Evolutionary conservation across 2,888 invertebrate genomes (phyloP).

Genomic region (Amblyjoppa fuscipennis): DNA sequence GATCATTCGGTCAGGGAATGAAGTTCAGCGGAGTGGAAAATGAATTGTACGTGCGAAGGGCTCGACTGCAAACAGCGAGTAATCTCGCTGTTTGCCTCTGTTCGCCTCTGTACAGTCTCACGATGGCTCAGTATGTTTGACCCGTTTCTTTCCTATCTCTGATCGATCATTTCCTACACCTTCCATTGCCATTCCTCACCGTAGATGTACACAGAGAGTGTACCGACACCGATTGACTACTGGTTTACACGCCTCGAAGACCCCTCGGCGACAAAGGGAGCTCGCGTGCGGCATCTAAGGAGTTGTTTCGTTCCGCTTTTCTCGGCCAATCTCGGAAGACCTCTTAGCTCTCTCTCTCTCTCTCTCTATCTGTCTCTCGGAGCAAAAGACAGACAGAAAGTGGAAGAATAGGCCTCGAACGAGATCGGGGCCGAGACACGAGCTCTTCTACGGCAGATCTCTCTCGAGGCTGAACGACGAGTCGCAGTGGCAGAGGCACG

Average conservation of each 20-base stretch:
- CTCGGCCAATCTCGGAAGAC: slow-evolving; percentile 42
- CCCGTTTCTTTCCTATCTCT: neutral
- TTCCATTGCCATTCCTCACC: neutral
- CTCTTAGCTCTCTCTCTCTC: neutral
- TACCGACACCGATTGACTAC: slow-evolving; percentile 23
- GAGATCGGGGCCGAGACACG: slow-evolving; percentile 31
- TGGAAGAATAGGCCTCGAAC: slow-evolving; percentile 16
- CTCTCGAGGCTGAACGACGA: slow-evolving; percentile 23
- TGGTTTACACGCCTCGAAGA: slow-evolving; percentile 50
- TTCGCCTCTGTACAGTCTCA: neutral
- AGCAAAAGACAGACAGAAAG: slow-evolving; percentile 31
- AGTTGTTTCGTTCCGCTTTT: slow-evolving; percentile 44
- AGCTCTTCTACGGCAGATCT: slow-evolving; percentile 20
- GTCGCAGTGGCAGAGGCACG: slow-evolving; percentile 35
- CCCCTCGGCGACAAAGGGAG: slow-evolving; percentile 49
- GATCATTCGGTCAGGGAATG: neutral
- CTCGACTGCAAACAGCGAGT: neutral
- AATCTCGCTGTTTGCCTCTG: neutral
- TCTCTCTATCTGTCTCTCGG: neutral
- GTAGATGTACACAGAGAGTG: slow-evolving; percentile 3
- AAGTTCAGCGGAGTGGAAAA: neutral
- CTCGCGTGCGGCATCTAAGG: slow-evolving; percentile 25
- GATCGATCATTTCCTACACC: slow-evolving; percentile 16
- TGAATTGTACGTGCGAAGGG: neutral
- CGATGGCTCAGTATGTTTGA: neutral